Conservation (phyloP, 2,888 invertebrate species). For the Pyrrhia umbra region DNA sequence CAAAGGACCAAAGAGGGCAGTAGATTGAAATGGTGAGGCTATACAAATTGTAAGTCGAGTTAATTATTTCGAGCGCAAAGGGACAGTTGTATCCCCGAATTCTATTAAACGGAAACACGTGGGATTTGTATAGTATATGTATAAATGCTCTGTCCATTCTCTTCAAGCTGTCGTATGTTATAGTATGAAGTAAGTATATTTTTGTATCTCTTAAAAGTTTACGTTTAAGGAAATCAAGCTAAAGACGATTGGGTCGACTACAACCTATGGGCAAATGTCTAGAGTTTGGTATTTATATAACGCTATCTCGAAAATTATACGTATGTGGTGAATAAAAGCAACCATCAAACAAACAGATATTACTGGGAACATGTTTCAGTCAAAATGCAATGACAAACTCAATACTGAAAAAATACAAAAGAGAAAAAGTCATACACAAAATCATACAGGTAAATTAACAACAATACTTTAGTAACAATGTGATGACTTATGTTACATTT, state of each 20-base stretch:
- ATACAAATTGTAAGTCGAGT: slow-evolving; percentile 29
- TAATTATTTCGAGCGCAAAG: slow-evolving; percentile 30
- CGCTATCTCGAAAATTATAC: slow-evolving; percentile 15
- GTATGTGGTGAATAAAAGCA: slow-evolving; percentile 8
- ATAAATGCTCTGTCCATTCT: not conserved
- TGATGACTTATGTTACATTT: too few species aligned
- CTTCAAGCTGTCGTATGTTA: not conserved
- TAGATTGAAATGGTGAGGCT: slow-evolving; percentile 29
- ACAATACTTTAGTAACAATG: too few species aligned
- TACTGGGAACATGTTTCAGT: too few species aligned
- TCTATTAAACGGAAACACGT: slow-evolving; percentile 21
- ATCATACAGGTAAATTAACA: too few species aligned
- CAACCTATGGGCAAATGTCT: slow-evolving; percentile 24
- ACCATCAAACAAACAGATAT: slow-evolving; percentile 17
- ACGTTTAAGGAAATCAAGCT: slow-evolving; percentile 26
- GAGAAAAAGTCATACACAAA: too few species aligned
- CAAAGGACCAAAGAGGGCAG: slow-evolving; percentile 9
- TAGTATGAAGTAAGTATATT: too few species aligned
- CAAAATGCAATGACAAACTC: too few species aligned
- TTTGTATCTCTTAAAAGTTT: slow-evolving; percentile 11
- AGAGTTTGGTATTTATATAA: slow-evolving; percentile 23
- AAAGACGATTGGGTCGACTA: slow-evolving; percentile 15
- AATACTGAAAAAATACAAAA: too few species aligned
- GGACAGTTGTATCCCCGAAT: slow-evolving; percentile 15
- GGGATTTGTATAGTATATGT: not conserved